Conservation (phyloP, 2,888 invertebrate species). For the Acanthococcus lagerstroemiae region DNA sequence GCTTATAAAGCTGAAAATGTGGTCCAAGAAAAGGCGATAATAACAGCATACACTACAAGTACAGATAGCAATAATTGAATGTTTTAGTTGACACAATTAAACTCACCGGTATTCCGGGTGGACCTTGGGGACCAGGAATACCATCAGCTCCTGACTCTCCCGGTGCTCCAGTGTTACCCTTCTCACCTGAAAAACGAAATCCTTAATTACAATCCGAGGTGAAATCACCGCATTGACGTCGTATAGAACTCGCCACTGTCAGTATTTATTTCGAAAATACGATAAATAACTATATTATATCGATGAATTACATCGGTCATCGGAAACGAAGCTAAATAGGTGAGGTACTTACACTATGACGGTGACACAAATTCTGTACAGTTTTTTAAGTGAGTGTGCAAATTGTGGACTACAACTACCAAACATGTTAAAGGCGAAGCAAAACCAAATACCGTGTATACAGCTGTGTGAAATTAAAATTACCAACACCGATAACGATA, state of each 20-base stretch:
- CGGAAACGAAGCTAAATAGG: neutral
- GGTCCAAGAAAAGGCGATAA: too few species aligned
- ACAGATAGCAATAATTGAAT: neutral
- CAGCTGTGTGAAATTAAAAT: too few species aligned
- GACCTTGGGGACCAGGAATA: constrained; percentile 74
- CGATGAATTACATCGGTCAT: neutral
- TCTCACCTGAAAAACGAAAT: constrained; percentile 50
- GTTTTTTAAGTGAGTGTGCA: neutral
- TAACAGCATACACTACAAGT: too few species aligned
- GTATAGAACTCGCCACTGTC: too few species aligned
- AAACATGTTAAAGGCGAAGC: neutral
- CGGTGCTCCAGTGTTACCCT: constrained; percentile 62
- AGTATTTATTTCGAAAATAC: neutral
- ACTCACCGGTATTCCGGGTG: constrained; percentile 69
- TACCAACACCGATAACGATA: neutral
- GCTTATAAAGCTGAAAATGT: too few species aligned
- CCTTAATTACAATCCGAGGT: too few species aligned
- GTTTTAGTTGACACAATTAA: neutral
- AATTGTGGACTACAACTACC: neutral
- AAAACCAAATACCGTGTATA: neutral
- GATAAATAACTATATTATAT: too few species aligned
- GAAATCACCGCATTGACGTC: too few species aligned
- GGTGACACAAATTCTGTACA: neutral
- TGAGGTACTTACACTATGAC: neutral
- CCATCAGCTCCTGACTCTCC: constrained; percentile 68